Conservation (phyloP, 2,113 vertebrate species). For the Phainopepla nitens region DNA sequence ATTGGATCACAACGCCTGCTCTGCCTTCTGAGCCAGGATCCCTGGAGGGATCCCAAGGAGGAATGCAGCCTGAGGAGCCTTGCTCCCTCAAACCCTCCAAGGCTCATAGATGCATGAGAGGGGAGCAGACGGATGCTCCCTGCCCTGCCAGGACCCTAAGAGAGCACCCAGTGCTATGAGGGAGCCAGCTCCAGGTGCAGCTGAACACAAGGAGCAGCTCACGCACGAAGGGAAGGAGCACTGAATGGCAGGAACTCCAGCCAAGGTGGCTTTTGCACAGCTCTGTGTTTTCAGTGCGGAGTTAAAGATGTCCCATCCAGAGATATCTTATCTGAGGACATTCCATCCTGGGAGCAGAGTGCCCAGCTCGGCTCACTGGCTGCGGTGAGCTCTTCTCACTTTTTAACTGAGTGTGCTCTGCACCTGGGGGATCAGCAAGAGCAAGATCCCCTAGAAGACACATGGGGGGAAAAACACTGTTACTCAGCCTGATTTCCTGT, state of each 20-base stretch:
- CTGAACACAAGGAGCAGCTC: not conserved
- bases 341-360: not conserved
- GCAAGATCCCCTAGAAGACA: not conserved
- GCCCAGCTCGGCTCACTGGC: not conserved
- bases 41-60: not conserved
- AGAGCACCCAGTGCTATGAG: not conserved
- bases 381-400: not conserved
- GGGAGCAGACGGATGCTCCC: not conserved
- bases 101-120: accelerated
- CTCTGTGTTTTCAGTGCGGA: not conserved
- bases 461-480: accelerated
- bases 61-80: not conserved
- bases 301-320: not conserved
- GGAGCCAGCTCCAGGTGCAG: not conserved
- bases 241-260: not conserved
- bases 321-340: not conserved
- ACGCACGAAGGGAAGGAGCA: accelerated
- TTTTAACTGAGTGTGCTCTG: not conserved
- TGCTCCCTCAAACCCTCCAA: not conserved
- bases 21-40: not conserved
- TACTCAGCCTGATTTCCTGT: not conserved
- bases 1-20: accelerated
- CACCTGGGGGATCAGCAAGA: not conserved
- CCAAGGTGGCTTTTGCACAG: not conserved
- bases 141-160: not conserved